Evolutionary conservation across 1,140 invertebrate species (phyloP).

Genomic region (Penaeus chinensis): DNA sequence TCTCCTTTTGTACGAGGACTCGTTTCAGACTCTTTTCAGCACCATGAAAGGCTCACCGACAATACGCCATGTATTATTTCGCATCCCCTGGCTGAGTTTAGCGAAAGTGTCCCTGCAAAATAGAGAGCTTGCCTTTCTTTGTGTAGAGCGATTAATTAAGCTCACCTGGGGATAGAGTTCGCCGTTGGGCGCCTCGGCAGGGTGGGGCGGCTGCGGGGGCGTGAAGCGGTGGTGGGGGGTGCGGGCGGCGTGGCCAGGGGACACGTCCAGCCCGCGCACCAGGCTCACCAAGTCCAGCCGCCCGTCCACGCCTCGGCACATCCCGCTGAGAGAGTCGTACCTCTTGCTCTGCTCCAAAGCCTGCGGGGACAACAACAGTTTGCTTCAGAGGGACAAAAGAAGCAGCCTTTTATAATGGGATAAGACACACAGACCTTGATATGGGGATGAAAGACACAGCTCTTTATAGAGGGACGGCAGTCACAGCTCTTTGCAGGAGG

Average conservation of each 20-base stretch:
- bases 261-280: slow-evolving; percentile 73
- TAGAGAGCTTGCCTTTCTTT: slow-evolving; percentile 19
- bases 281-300: slow-evolving; percentile 79
- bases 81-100: too few relatives aligned
- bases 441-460: too few relatives aligned
- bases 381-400: too few relatives aligned
- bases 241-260: slow-evolving; percentile 71
- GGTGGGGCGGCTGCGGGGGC: slow-evolving; percentile 72
- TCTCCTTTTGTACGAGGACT: too few relatives aligned
- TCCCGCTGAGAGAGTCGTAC: slow-evolving; percentile 79
- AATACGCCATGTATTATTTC: too few relatives aligned
- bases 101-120: too few relatives aligned
- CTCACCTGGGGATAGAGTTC: slow-evolving; percentile 53
- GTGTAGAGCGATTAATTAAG: neutral
- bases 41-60: too few relatives aligned
- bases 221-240: slow-evolving; percentile 75
- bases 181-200: slow-evolving; percentile 49
- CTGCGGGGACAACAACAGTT: slow-evolving; percentile 69
- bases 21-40: too few relatives aligned
- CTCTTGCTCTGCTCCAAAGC: slow-evolving; percentile 80
- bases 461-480: too few relatives aligned
- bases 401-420: slow-evolving; percentile 57
- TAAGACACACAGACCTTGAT: too few relatives aligned
- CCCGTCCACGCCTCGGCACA: slow-evolving; percentile 79
- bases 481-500: too few relatives aligned